Percentiles rank a stretch among this genome's conserved stretches.
phyloP scores from a whole-genome alignment of 2,888 invertebrate genomes.

The Sepioteuthis lessoniana region DNA sequence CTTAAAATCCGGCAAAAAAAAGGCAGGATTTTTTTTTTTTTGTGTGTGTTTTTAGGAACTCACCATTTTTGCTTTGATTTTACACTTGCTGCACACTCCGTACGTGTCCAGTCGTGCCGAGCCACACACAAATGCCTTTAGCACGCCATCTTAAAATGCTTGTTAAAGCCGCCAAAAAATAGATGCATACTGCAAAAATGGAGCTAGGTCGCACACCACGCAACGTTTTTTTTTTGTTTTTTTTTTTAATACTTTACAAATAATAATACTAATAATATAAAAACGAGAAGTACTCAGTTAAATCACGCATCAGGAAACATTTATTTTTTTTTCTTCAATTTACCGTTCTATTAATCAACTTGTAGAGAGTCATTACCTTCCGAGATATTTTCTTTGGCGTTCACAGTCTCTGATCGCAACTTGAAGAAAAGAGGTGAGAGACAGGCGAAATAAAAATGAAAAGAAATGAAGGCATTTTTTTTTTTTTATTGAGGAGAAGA shows the following conservation, averaged over 20 bases:
- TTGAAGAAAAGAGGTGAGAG: too few species aligned
- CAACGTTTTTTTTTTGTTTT: neutral
- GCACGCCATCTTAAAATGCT: neutral
- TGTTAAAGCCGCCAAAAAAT: neutral
- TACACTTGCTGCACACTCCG: neutral
- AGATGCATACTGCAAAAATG: neutral
- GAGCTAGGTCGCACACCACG: neutral
- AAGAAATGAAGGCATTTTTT: too few species aligned
- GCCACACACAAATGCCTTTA: neutral
- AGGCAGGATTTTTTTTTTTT: neutral
- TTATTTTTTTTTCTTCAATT: neutral
- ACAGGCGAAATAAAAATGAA: too few species aligned
- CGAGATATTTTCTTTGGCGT: neutral
- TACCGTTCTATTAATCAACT: neutral
- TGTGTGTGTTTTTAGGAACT: neutral
- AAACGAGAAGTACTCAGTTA: neutral
- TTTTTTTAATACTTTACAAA: neutral
- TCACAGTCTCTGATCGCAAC: too few species aligned
- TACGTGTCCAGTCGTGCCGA: conserved; percentile 1
- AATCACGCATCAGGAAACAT: neutral
- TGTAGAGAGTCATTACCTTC: neutral
- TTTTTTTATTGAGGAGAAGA: too few species aligned
- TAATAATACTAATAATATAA: neutral
- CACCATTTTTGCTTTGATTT: neutral
- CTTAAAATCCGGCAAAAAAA: neutral